Evolutionary conservation across 2,113 vertebrate species (phyloP).

Genomic region (Pituophis catenifer): DNA sequence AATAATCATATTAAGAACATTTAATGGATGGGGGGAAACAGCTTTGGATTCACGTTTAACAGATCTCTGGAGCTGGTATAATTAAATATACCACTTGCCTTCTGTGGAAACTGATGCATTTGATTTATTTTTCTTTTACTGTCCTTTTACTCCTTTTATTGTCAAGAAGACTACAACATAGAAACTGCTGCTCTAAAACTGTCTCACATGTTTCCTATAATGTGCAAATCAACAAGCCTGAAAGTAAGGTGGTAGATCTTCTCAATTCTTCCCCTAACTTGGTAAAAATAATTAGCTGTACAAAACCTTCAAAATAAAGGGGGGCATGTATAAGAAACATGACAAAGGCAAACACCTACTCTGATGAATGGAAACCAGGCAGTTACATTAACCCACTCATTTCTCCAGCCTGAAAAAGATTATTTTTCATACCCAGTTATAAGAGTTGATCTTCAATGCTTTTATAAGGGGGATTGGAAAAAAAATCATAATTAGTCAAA

Average conservation of each 20-base stretch:
- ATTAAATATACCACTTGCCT: background rate
- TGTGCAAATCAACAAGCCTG: background rate
- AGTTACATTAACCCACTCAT: background rate
- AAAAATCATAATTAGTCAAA: background rate
- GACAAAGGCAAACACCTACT: background rate
- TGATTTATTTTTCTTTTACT: background rate
- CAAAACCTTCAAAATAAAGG: background rate
- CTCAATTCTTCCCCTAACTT: background rate
- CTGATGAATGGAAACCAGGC: background rate
- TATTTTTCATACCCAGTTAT: background rate
- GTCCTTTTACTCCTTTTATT: background rate
- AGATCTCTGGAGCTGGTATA: background rate
- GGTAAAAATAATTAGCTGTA: background rate
- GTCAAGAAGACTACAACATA: background rate
- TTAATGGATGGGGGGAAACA: background rate
- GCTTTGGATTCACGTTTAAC: background rate
- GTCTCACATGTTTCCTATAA: background rate
- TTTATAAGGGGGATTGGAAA: background rate
- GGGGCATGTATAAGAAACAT: background rate
- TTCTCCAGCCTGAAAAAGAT: background rate
- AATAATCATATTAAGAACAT: background rate
- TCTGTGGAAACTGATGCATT: background rate
- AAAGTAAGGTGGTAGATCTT: background rate
- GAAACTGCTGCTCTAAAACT: background rate
- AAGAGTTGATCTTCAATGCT: background rate